A percentile compares a stretch with the other conserved stretches of the same genome.
Conservation (phyloP, 64 coral and sea anemone genomes). For the Catalaphyllia jardinei region DNA sequence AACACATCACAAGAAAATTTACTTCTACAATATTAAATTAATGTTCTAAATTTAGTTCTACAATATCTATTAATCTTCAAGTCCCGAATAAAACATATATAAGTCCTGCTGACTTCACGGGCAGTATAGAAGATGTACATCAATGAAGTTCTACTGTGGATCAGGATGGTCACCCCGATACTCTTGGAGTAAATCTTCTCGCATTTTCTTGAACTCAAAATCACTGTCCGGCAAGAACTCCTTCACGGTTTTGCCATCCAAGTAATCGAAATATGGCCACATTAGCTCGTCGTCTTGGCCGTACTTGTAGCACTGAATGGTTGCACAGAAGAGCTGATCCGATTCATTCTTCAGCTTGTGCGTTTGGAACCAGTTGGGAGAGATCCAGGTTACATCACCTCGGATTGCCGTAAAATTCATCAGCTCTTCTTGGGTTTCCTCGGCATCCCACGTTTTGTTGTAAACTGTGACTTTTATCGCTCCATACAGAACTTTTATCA, state of each 20-base stretch:
- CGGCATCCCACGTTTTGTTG: constrained; percentile 26
- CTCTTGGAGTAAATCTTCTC: constrained; percentile 5
- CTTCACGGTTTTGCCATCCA: constrained; percentile 1
- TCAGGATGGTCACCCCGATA: background rate
- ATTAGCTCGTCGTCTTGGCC: constrained; percentile 13
- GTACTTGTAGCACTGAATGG: constrained; percentile 60
- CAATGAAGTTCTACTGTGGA: no score
- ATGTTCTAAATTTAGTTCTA: no score
- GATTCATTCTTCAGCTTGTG: constrained; percentile 41
- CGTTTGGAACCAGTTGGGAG: constrained; percentile 61
- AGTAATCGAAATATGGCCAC: constrained; percentile 59
- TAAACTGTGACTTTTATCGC: constrained; percentile 29
- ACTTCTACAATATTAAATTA: no score
- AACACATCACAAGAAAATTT: no score
- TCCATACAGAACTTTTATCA: constrained; percentile 45
- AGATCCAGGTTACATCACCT: constrained; percentile 51
- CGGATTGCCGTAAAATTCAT: background rate
- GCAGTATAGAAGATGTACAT: no score
- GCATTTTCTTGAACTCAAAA: constrained; percentile 37
- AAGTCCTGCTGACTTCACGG: no score
- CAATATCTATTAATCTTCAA: no score
- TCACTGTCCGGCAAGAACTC: constrained; percentile 44
- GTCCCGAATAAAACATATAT: no score
- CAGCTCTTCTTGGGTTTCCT: background rate
- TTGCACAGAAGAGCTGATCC: constrained; percentile 25